These are phyloP conservation scores for Luperina testacea DNA, from an alignment of 2,888 invertebrate species.

Conservation along the genomic window DNA sequence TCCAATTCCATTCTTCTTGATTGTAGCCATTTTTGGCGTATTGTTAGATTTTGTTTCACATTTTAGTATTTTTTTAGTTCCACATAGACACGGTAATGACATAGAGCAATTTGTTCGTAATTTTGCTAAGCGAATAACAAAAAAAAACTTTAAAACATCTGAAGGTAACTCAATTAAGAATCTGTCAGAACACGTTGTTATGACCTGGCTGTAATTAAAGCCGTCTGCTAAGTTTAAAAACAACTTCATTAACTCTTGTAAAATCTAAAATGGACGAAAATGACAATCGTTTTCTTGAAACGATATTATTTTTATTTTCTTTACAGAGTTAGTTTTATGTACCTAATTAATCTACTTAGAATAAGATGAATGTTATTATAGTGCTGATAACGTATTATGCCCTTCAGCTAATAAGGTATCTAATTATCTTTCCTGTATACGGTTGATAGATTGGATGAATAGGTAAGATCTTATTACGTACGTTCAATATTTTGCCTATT, in stretches of 20 bases:
- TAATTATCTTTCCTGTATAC: background rate
- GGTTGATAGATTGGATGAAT: background rate
- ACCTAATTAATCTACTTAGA: background rate
- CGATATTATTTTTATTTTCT: slow-evolving; percentile 22
- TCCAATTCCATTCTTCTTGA: slow-evolving; percentile 21
- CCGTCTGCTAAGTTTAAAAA: slow-evolving; percentile 61
- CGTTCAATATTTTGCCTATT: background rate
- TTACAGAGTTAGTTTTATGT: background rate
- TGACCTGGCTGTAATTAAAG: slow-evolving; percentile 60
- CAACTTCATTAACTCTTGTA: slow-evolving; percentile 58
- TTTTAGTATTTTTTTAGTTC: background rate
- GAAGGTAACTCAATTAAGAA: slow-evolving; percentile 55
- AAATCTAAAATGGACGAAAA: slow-evolving; percentile 45
- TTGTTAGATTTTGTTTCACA: background rate
- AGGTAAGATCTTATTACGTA: background rate
- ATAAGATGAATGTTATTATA: background rate
- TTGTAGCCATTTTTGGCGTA: slow-evolving; percentile 34
- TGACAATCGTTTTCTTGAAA: slow-evolving; percentile 33
- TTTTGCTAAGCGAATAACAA: slow-evolving; percentile 7
- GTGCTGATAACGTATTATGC: background rate
- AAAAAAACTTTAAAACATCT: slow-evolving; percentile 12
- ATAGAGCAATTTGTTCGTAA: slow-evolving; percentile 4
- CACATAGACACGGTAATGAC: no score
- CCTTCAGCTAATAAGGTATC: background rate
- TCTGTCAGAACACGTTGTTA: slow-evolving; percentile 61